Evolutionary conservation across 2,888 invertebrate species (phyloP).

Genomic region (Cryptocephalus primarius): DNA sequence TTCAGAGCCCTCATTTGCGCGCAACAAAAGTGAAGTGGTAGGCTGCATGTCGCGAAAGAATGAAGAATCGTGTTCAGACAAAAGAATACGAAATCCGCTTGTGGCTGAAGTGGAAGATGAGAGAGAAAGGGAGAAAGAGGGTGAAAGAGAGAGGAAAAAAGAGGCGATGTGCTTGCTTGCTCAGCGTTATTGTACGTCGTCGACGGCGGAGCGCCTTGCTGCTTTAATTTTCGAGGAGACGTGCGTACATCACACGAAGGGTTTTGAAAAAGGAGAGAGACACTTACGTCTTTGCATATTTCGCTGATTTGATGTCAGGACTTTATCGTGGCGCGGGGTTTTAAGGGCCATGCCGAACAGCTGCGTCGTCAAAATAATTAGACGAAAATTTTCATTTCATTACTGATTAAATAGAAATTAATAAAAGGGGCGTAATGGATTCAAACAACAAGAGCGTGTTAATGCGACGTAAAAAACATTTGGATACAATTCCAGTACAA

Average conservation of each 20-base stretch:
- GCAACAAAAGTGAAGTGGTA: not conserved
- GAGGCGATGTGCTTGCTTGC: not conserved
- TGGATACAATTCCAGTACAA: too few species aligned
- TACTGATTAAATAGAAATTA: too few species aligned
- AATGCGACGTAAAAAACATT: too few species aligned
- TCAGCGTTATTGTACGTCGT: not conserved
- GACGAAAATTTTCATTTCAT: too few species aligned
- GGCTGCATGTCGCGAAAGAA: slow-evolving; percentile 14
- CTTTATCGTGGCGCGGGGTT: too few species aligned
- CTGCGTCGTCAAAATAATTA: too few species aligned
- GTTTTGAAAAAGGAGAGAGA: slow-evolving; percentile 1
- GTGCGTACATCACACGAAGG: not conserved
- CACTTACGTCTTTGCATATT: slow-evolving; percentile 10
- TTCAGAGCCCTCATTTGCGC: not conserved
- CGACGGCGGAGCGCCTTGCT: not conserved
- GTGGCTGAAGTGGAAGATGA: slow-evolving; percentile 17
- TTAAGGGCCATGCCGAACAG: too few species aligned
- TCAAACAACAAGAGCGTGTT: too few species aligned
- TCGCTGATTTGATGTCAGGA: slow-evolving; percentile 5
- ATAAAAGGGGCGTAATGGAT: too few species aligned
- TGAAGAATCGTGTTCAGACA: slow-evolving; percentile 28
- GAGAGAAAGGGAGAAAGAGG: too few species aligned
- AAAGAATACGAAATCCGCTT: slow-evolving; percentile 29
- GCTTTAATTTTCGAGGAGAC: not conserved
- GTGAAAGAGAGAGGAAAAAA: too few species aligned